Evolutionary conservation across 2,113 vertebrate genomes (phyloP).

Genomic region (Phyllopteryx taeniolatus): DNA sequence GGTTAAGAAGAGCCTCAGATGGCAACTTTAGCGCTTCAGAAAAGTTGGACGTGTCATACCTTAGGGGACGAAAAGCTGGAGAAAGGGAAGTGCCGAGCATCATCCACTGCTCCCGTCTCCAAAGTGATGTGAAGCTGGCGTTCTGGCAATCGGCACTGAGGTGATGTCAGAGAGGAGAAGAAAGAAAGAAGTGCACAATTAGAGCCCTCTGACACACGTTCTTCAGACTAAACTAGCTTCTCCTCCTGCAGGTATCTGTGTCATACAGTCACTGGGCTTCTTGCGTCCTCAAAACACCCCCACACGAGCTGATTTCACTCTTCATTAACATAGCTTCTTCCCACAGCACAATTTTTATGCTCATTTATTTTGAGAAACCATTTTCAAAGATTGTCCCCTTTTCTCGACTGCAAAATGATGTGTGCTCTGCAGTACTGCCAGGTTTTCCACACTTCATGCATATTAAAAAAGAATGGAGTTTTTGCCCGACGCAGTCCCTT

Average conservation of each 20-base stretch:
- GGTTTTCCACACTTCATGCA: neutral
- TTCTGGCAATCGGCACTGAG: slow-evolving; percentile 49
- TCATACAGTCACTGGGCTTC: neutral
- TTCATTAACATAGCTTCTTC: slow-evolving; percentile 41
- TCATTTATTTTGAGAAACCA: slow-evolving; percentile 40
- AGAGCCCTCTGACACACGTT: slow-evolving; percentile 49
- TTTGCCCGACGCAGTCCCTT: neutral
- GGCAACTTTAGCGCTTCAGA: slow-evolving; percentile 33
- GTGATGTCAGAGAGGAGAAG: slow-evolving; percentile 49
- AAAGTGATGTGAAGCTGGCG: slow-evolving; percentile 29
- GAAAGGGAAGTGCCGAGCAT: slow-evolving; percentile 29
- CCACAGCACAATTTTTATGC: slow-evolving; percentile 32
- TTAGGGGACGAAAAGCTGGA: slow-evolving; percentile 18
- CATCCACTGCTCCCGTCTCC: slow-evolving; percentile 34
- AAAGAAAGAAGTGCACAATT: slow-evolving; percentile 57
- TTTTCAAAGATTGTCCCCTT: slow-evolving; percentile 21
- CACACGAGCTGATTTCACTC: slow-evolving; percentile 46
- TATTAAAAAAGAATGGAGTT: neutral
- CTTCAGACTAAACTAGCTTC: slow-evolving; percentile 43
- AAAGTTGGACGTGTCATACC: slow-evolving; percentile 39
- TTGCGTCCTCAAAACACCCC: slow-evolving; percentile 39
- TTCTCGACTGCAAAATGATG: slow-evolving; percentile 8
- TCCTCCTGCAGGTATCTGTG: slow-evolving; percentile 34
- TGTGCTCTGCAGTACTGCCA: slow-evolving; percentile 18
- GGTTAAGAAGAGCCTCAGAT: slow-evolving; percentile 44